Evolutionary conservation across 2,797 vertebrate genomes (phyloP).

Genomic region (Paedocypris micromegethes): DNA sequence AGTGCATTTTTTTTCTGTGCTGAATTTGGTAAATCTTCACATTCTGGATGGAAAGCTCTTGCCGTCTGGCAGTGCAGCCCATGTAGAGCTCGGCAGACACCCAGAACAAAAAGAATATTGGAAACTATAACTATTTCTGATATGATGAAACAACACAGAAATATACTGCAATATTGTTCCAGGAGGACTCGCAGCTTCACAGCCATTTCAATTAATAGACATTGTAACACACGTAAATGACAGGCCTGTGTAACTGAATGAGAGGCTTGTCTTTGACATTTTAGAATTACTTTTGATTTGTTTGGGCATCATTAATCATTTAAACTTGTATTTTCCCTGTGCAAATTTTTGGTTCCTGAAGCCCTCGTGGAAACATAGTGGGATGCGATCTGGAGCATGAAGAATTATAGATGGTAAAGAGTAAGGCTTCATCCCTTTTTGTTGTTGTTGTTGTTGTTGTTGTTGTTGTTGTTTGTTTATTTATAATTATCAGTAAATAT

Average conservation of each 20-base stretch:
- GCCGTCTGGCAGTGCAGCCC: slow-evolving; percentile 38
- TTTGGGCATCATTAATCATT: slow-evolving; percentile 49
- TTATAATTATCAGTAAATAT: too few species aligned
- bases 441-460: too few species aligned
- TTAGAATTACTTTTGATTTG: slow-evolving; percentile 43
- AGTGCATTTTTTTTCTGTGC: slow-evolving; percentile 33
- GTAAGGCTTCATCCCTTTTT: too few species aligned
- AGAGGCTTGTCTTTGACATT: slow-evolving; percentile 41
- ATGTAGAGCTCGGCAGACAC: slow-evolving; percentile 47
- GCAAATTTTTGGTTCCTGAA: too few species aligned
- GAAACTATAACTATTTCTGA: slow-evolving; percentile 44
- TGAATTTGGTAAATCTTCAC: slow-evolving; percentile 10
- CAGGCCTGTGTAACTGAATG: slow-evolving; percentile 34
- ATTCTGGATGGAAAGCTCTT: slow-evolving; percentile 32
- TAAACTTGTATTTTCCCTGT: slow-evolving; percentile 9
- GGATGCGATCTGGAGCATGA: too few species aligned
- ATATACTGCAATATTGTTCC: slow-evolving; percentile 45
- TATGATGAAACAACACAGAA: slow-evolving; percentile 55
- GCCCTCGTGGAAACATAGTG: too few species aligned
- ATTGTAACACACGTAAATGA: slow-evolving; percentile 45
- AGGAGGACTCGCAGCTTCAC: slow-evolving; percentile 37
- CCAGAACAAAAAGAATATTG: slow-evolving; percentile 46
- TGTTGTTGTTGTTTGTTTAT: too few species aligned
- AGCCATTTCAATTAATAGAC: slow-evolving; percentile 49
- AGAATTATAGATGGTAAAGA: too few species aligned